phyloP scores from a whole-genome alignment of 1,140 invertebrate species.

The Zelostemma sp. region DNA sequence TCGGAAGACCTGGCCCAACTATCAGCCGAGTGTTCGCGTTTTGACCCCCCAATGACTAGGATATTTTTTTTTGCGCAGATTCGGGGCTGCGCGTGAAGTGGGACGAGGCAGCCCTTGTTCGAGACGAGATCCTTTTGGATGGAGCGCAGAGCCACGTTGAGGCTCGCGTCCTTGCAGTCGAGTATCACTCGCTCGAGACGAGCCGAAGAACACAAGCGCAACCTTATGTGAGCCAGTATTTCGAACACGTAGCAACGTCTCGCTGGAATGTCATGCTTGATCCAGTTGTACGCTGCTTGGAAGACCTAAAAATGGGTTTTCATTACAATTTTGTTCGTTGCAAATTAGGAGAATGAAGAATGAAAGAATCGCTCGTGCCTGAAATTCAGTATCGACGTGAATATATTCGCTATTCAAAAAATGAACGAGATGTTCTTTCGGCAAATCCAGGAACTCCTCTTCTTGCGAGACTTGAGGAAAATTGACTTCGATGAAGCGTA shows the following conservation, averaged over 20 bases:
- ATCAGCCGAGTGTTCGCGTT: slow-evolving; percentile 79
- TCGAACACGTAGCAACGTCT: slow-evolving; percentile 89
- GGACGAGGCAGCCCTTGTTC: slow-evolving; percentile 83
- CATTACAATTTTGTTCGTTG: slow-evolving; percentile 7
- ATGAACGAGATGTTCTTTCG: slow-evolving; percentile 83
- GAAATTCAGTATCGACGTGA: slow-evolving; percentile 91
- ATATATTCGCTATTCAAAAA: slow-evolving; percentile 90
- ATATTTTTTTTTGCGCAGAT: slow-evolving; percentile 89
- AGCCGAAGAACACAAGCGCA: slow-evolving; percentile 86
- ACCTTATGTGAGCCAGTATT: slow-evolving; percentile 85
- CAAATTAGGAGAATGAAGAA: slow-evolving; percentile 3
- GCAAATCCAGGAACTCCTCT: slow-evolving; percentile 91
- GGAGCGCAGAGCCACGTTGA: slow-evolving; percentile 84
- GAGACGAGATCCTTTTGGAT: slow-evolving; percentile 85
- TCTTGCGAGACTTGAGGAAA: slow-evolving; percentile 86
- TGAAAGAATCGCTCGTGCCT: slow-evolving; percentile 72
- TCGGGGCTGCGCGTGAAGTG: slow-evolving; percentile 81
- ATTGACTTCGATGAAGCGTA: slow-evolving; percentile 88
- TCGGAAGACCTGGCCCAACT: slow-evolving; percentile 76
- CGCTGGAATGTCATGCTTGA: slow-evolving; percentile 84
- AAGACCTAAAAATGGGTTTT: slow-evolving; percentile 88
- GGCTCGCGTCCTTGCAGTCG: slow-evolving; percentile 84
- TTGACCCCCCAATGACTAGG: slow-evolving; percentile 91
- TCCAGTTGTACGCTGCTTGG: slow-evolving; percentile 91
- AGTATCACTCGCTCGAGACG: slow-evolving; percentile 85